Evolutionary conservation across 2,888 invertebrate genomes (phyloP), one percentile per base, ranked within the genome.

Genomic region (Liodrosophila aerea): DNA sequence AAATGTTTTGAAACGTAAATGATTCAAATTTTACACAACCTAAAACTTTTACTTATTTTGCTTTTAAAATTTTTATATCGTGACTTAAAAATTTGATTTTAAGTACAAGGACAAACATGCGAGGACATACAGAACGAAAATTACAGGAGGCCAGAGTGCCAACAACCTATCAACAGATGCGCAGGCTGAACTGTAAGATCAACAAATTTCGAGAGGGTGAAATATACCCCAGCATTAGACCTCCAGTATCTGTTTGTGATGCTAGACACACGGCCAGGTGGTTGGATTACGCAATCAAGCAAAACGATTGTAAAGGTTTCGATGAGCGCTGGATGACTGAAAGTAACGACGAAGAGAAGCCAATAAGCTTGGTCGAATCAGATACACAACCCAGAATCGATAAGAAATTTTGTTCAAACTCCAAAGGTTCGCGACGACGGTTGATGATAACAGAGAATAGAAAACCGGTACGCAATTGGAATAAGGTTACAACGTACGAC

Each of bases 201-300:
- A 50, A 4, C 1, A 31, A 34, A 2, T 50, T 46, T 22, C 58
- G 31, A 1, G 37, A 18, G 3, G 7, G 15, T 2, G 58, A 63
- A 50, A 46, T 43, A n/a, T 68, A 68, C 39, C 37, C 64, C 1
- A 54, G 29, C 41, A 54, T 68, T 0, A 44, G 40, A 46, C 51
- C 63, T 1, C 56, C 68, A 4, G 7, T 66, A 8, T 49, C 67
- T 0, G 8, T 18, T 0, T 52, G 67, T 44, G 5, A 9, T n/a
- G 0, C 8, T 1, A 15, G 3, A 1, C 13, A 31, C 1, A 34
- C 66, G 2, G 5, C 43, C 1, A 43, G 11, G n/a, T 47, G 41
- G 44, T 7, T 58, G n/a, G 9, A 37, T 7, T 34, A 44, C 8
- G 12, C 44, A 4, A 22, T 66, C n/a, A 13, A 29, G 13, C 12